Conservation (phyloP, 2,797 vertebrate species). For the Squalus acanthias region DNA sequence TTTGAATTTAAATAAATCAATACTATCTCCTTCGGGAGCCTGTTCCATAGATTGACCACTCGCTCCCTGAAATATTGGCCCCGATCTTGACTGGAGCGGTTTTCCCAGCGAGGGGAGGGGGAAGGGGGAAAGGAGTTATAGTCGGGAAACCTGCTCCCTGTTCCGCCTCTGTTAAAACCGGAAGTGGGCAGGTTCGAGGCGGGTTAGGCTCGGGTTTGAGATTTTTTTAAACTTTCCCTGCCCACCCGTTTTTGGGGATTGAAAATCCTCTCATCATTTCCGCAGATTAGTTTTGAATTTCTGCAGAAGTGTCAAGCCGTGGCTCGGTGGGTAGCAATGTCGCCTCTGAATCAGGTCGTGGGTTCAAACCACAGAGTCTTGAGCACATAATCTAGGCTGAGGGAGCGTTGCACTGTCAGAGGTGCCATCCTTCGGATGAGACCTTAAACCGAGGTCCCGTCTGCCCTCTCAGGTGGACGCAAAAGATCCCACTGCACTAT, state of each 20-base stretch:
- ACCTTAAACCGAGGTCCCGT: not conserved
- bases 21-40: not conserved
- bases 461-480: not conserved
- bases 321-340: not conserved
- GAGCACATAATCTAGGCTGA: not conserved
- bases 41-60: not conserved
- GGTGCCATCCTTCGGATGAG: not conserved
- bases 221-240: too few species aligned
- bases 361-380: not conserved
- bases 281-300: not conserved
- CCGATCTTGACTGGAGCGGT: too few species aligned
- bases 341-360: too few species aligned
- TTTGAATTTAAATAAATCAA: not conserved
- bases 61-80: not conserved
- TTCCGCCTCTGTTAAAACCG: too few species aligned
- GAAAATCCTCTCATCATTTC: too few species aligned
- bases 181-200: too few species aligned
- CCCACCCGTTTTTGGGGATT: too few species aligned
- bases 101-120: too few species aligned
- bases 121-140: too few species aligned
- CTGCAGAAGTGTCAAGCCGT: not conserved
- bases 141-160: too few species aligned
- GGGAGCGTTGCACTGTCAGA: not conserved
- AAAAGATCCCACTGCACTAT: not conserved
- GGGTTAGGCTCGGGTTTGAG: too few species aligned